Evolutionary conservation across 2,113 vertebrate genomes (phyloP).

Genomic region (Clarias magur): DNA sequence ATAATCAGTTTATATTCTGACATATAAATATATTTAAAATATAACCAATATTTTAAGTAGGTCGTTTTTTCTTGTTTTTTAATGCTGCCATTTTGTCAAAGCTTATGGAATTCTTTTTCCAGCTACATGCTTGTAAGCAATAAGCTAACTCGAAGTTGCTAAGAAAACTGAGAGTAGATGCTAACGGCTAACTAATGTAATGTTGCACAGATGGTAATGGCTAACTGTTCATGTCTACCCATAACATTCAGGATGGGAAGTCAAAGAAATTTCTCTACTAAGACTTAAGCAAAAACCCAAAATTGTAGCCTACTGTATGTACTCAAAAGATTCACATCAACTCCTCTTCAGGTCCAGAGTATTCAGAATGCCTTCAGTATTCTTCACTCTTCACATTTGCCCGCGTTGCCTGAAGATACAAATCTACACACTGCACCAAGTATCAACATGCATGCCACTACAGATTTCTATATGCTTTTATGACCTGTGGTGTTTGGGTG

Average conservation of each 20-base stretch:
- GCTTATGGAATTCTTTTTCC: background rate
- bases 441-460: background rate
- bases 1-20: background rate
- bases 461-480: slow-evolving; percentile 6
- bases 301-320: background rate
- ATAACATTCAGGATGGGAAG: background rate
- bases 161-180: background rate
- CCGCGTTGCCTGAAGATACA: background rate
- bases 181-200: too few relatives aligned
- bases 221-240: background rate
- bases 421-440: background rate
- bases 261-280: background rate
- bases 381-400: slow-evolving; percentile 11
- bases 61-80: background rate
- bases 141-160: background rate
- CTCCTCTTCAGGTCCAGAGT: background rate
- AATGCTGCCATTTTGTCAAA: background rate
- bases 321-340: background rate
- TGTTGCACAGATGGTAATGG: too few relatives aligned
- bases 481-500: slow-evolving; percentile 1
- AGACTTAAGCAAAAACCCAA: background rate
- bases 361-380: background rate
- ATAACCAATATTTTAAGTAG: background rate
- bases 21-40: background rate
- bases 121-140: background rate